Conservation (phyloP, 2,113 vertebrate species). For the Chiloscyllium plagiosum region DNA sequence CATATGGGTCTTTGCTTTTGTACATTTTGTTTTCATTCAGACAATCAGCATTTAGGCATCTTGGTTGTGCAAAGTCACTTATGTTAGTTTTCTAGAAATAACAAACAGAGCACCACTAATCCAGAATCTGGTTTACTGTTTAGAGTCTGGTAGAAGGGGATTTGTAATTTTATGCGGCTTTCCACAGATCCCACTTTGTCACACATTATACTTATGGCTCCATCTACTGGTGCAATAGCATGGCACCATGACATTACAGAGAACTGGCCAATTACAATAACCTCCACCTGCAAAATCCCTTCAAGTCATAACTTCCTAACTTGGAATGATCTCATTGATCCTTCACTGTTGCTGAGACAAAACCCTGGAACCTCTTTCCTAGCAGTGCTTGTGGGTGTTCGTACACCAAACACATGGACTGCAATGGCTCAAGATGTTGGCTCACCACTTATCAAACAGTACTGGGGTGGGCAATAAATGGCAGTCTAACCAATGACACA, state of each 20-base stretch:
- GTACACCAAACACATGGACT: no score
- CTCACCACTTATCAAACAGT: no score
- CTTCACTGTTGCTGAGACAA: no score
- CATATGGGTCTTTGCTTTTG: not conserved
- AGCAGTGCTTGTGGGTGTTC: no score
- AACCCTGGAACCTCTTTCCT: no score
- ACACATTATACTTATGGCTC: not conserved
- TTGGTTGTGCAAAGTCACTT: not conserved
- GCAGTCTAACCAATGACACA: no score
- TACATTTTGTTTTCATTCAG: not conserved
- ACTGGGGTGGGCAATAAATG: no score
- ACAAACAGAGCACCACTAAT: no score
- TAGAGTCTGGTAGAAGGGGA: not conserved
- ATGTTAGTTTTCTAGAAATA: not conserved
- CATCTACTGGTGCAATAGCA: not conserved
- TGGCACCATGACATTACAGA: not conserved
- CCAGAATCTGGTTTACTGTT: not conserved
- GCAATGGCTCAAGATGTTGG: no score
- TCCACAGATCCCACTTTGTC: not conserved
- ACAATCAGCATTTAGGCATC: not conserved
- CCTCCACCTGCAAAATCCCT: no score
- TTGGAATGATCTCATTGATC: no score
- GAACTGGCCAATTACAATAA: not conserved
- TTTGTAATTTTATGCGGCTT: not conserved
- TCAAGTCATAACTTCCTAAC: no score